Conservation (phyloP, 2,888 invertebrate species). For the Folsomia candida region DNA sequence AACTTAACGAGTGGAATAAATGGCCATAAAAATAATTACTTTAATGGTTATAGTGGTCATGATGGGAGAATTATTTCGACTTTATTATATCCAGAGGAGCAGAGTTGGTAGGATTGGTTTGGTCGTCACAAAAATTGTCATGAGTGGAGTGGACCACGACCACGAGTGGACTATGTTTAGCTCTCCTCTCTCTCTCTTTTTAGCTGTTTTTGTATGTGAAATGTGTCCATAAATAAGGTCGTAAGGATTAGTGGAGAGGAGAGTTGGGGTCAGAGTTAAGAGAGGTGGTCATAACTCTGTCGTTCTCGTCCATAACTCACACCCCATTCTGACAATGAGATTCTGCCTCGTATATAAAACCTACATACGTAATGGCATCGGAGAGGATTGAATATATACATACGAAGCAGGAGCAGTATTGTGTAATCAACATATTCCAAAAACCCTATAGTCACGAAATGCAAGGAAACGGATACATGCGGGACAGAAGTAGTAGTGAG, state of each 20-base stretch:
- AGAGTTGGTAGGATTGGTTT: not conserved
- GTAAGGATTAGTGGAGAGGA: not conserved
- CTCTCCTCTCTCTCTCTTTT: too few species aligned
- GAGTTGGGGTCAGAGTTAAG: not conserved
- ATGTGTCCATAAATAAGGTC: conserved; percentile 7
- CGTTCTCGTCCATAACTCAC: not conserved
- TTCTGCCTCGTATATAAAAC: too few species aligned
- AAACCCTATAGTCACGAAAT: not conserved
- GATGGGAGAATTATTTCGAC: not conserved
- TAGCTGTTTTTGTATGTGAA: too few species aligned
- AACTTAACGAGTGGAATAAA: not conserved
- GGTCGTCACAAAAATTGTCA: not conserved
- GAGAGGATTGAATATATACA: not conserved
- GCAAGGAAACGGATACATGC: too few species aligned
- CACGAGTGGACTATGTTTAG: not conserved
- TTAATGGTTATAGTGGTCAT: conserved; percentile 2
- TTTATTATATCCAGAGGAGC: not conserved
- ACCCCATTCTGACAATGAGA: not conserved
- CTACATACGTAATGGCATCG: not conserved
- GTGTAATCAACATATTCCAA: not conserved
- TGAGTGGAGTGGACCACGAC: not conserved
- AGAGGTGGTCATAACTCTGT: not conserved
- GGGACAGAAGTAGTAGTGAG: too few species aligned
- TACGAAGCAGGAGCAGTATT: not conserved
- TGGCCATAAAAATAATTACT: not conserved